Evolutionary conservation across 2,888 invertebrate genomes (phyloP), one percentile per base, ranked within the genome.

Genomic region (Agonum fuliginosum): DNA sequence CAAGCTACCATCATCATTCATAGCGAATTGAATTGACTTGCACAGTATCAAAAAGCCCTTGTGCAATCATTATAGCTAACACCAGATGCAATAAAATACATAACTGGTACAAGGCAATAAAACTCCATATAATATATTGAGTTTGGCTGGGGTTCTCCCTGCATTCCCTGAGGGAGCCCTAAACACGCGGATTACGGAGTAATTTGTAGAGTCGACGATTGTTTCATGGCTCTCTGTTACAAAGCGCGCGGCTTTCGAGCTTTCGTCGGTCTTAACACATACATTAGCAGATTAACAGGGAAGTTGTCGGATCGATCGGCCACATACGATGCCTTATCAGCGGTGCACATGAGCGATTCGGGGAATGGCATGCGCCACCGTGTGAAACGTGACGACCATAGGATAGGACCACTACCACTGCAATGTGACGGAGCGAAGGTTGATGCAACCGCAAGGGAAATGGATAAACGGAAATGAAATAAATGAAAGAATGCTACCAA

Each of bases 91-190:
- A 70, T 77, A 70, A 69, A 70, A 77, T 77, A 70, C 77, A 77
- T 77, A 77, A 77, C 77, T 77, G 41, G 82, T 85, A 86, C 86
- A 86, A 85, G 85, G 84, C 85, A 86, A 86, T 87, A 86, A 86
- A 87, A 86, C 84, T 86, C 84, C 84, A 84, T 85, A 84, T 86
- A 86, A 87, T 86, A 86, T 86, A 86, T 86, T 84, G 85, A 84
- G 85, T 86, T 85, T 80, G 78, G 41, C 54, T 22, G 54, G 3
- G 12, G n/a, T 24, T 6, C 54, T 46, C 54, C 54, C 54, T 22
- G 24, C 71, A 10, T 41, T 27, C 75, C 67, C 75, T 19, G 24
- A 67, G 67, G 69, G 51, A 24, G 27, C 67, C 77, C 77, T 77
- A 70, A 77, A 77, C 77, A 77, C 70, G 70, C 54, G 80, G 81